Evolutionary conservation across 1,140 invertebrate genomes (phyloP), one percentile per base, ranked within the genome.

Genomic region (Gryon sp.): DNA sequence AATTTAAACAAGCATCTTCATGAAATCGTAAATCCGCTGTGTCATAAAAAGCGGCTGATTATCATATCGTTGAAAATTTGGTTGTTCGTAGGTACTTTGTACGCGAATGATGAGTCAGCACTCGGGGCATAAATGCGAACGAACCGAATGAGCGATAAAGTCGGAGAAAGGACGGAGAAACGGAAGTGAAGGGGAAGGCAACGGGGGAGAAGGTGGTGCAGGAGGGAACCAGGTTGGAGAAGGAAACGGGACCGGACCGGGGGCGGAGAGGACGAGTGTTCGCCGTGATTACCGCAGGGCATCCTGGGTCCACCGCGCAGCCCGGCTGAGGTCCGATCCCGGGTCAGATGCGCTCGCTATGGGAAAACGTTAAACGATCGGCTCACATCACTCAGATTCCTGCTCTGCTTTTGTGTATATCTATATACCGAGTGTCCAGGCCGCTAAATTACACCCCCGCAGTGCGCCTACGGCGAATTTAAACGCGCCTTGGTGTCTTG

Each of bases 281-380:
- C n/a, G 81, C 82, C 87, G 87, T 89, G 87, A 88, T 88, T 86
- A 86, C 87, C 87, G 48, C 72, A 48, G 85, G 87, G 86, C 75
- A 83, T 83, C 79, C 80, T 83, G 82, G 82, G 82, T 80, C 83
- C 81, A 81, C 74, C 72, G 77, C 75, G 66, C 45, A 48, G 53
- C 40, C 76, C 76, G 75, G 36, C 76, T 80, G 82, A 79, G 85
- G 83, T 85, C 81, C 85, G 82, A 87, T 87, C 85, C 80, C 85
- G 82, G 85, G 86, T 88, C 87, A 88, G 86, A 87, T 87, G 83
- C 81, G 79, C 82, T 83, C 81, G 80, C 86, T 86, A 87, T 88
- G 86, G 86, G 86, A 88, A 88, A 87, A 84, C 78, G 80, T 80
- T 88, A 87, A 88, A 87, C 85, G 87, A 87, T 89, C 83, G 86